phyloP scores from a whole-genome alignment of 2,888 invertebrate genomes.

The Hoplodrina blanda region DNA sequence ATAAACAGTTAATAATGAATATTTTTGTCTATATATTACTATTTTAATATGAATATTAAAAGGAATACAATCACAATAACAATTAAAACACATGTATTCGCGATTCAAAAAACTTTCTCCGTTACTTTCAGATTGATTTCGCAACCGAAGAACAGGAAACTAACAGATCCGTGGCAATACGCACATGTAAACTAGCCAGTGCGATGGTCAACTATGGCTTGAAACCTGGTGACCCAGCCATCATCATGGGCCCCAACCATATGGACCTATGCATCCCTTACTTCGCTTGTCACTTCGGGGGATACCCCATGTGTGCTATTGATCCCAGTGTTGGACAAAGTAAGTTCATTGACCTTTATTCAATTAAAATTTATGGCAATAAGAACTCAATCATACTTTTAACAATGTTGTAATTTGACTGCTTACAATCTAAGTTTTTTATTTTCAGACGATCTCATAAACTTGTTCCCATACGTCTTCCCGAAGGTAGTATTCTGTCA shows the following conservation, averaged over 20 bases:
- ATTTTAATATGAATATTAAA: not conserved
- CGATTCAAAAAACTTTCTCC: not conserved
- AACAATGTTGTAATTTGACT: too few species aligned
- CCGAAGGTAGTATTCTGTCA: slow-evolving; percentile 75
- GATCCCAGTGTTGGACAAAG: slow-evolving; percentile 67
- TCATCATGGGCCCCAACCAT: slow-evolving; percentile 72
- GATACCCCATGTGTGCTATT: slow-evolving; percentile 70
- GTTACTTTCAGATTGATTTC: slow-evolving; percentile 67
- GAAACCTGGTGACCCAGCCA: slow-evolving; percentile 69
- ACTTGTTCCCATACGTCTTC: slow-evolving; percentile 59
- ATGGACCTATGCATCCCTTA: slow-evolving; percentile 73
- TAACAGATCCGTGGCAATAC: slow-evolving; percentile 70
- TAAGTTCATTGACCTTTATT: slow-evolving; percentile 44
- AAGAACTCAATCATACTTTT: too few species aligned
- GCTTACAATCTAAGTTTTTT: slow-evolving; percentile 1
- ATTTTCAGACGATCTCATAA: slow-evolving; percentile 62
- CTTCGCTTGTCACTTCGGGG: slow-evolving; percentile 73
- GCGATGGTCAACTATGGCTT: slow-evolving; percentile 72
- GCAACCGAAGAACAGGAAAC: slow-evolving; percentile 69
- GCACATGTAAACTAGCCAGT: slow-evolving; percentile 69
- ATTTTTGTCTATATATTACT: not conserved
- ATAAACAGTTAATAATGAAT: not conserved
- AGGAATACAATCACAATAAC: not conserved
- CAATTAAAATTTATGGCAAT: too few species aligned
- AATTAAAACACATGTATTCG: not conserved